Evolutionary conservation across 1,140 invertebrate genomes (phyloP).

Genomic region (Panagrolaimus sp.): DNA sequence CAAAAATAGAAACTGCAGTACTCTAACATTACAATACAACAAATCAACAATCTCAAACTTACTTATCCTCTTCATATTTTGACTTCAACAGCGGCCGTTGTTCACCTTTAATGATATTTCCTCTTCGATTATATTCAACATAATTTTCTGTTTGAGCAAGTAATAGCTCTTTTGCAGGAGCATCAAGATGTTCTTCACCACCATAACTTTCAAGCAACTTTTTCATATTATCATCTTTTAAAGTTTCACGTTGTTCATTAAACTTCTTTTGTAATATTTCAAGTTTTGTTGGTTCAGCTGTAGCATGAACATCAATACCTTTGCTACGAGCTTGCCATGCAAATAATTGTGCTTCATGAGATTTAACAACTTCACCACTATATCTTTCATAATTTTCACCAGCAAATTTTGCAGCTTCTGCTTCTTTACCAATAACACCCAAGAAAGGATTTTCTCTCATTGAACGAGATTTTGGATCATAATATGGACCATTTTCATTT

Average conservation of each 20-base stretch:
- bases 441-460: conserved; percentile 91
- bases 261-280: conserved; percentile 85
- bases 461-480: conserved; percentile 84
- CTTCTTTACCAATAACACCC: conserved; percentile 49
- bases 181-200: conserved; percentile 68
- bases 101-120: conserved; percentile 75
- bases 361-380: conserved; percentile 81
- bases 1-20: too few relatives aligned
- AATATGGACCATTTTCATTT: conserved; percentile 92
- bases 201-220: conserved; percentile 59
- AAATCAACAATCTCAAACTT: too few relatives aligned
- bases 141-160: conserved; percentile 92
- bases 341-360: conserved; percentile 87
- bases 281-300: conserved; percentile 94
- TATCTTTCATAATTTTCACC: conserved; percentile 94
- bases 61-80: conserved; percentile 83
- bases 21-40: too few relatives aligned
- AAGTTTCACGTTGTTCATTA: conserved; percentile 77
- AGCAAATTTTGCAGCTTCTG: conserved; percentile 71
- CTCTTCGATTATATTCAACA: conserved; percentile 86
- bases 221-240: conserved; percentile 70
- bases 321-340: conserved; percentile 84
- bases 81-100: conserved; percentile 79
- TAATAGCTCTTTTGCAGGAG: conserved; percentile 75
- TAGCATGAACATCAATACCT: conserved; percentile 83